Evolutionary conservation across 2,797 vertebrate genomes (phyloP).

Genomic region (Rhynchonycteris naso): DNA sequence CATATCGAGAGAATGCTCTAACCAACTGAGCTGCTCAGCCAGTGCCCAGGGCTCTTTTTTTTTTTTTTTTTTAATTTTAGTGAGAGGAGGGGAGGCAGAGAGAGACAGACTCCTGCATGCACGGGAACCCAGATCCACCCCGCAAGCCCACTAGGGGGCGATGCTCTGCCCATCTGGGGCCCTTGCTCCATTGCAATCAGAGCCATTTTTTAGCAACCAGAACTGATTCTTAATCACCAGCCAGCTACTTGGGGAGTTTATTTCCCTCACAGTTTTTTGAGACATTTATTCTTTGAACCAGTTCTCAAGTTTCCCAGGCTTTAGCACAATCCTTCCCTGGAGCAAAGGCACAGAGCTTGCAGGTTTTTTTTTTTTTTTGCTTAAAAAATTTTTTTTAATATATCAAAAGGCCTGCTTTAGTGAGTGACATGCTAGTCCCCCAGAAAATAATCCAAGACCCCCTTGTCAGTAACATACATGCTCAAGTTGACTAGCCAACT

Average conservation of each 20-base stretch:
- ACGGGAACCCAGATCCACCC: no score
- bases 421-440: conserved; percentile 81
- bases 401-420: conserved; percentile 87
- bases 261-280: background rate
- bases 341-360: background rate
- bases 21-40: no score
- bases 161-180: no score
- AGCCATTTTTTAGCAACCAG: no score
- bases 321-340: background rate
- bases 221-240: conserved; percentile 1
- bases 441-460: conserved; percentile 65
- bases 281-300: conserved; percentile 36
- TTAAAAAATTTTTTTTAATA: conserved; percentile 48
- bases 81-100: no score
- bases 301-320: conserved; percentile 6
- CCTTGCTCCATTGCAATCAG: no score
- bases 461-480: conserved; percentile 64
- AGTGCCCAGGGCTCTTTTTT: no score
- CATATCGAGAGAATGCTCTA: no score
- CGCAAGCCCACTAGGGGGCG: no score
- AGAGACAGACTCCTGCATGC: no score
- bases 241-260: conserved; percentile 18
- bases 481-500: conserved; percentile 85
- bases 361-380: no score
- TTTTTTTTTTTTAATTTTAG: no score